Base-by-base conservation (phyloP, 2,113 vertebrate species). In the Danionella cerebrum region DNA sequence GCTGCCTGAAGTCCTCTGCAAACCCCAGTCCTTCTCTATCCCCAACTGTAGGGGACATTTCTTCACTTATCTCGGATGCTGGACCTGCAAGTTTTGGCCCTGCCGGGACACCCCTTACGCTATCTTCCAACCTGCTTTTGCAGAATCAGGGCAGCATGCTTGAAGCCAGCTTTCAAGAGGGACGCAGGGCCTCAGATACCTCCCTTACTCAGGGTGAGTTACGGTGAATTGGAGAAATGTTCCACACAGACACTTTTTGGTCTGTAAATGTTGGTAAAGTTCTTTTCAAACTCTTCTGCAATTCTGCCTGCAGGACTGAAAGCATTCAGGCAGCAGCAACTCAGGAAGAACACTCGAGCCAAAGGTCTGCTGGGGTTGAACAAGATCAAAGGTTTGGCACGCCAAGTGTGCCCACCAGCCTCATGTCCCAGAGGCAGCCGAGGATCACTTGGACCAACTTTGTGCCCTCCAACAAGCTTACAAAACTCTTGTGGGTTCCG, bases 181-280 rank as follows among this genome's bases (percentile, higher is more conserved):
- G 96, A 18, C 92, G 96, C n/a, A 79, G 96, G 69, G 95, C 96
- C 0, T 99, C 96, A 0, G 96, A 99, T 84, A 99, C 96, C 67
- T 98, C 94, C 38, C 91, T 99, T 76, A 97, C 94, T 39, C 93
- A 96, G 90, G 96, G 96, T 98, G 83, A 70, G 60, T 33, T 21
- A 35, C 22, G 21, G 3, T n/a, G 21, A 58, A 27, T 35, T 1
- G 12, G 11, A 53, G 27, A 53, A 16, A n/a, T n/a, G n/a, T n/a
- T n/a, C n/a, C 29, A 4, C 42, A 45, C 9, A 45, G 18, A 45
- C n/a, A n/a, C n/a, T n/a, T n/a, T n/a, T n/a, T n/a, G n/a, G n/a
- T n/a, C n/a, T n/a, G n/a, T n/a, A n/a, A n/a, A n/a, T n/a, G n/a
- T n/a, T n/a, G n/a, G n/a, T n/a, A n/a, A n/a, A n/a, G n/a, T n/a